phyloP scores from a whole-genome alignment of 2,888 invertebrate species.

The Eupithecia abbreviata region DNA sequence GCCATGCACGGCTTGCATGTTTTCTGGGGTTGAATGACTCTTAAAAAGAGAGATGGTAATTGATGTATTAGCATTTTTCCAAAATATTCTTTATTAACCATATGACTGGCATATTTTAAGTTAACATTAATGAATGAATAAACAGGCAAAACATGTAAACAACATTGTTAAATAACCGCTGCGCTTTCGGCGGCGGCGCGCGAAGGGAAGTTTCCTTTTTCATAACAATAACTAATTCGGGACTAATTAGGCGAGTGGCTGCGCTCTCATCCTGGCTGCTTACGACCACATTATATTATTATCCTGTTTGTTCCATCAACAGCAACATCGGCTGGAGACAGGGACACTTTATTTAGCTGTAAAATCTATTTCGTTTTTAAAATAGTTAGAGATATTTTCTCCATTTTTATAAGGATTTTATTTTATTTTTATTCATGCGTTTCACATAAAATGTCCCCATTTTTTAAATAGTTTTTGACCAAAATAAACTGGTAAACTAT shows the following conservation, averaged over 20 bases:
- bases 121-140: background rate
- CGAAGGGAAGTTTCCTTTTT: constrained; percentile 55
- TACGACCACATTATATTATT: constrained; percentile 1
- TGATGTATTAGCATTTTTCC: background rate
- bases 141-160: background rate
- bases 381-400: background rate
- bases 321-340: background rate
- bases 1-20: background rate
- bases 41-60: background rate
- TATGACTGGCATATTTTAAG: background rate
- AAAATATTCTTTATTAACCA: background rate
- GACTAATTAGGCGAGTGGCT: constrained; percentile 68
- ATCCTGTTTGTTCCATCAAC: background rate
- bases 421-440: background rate
- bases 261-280: constrained; percentile 47
- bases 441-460: no score
- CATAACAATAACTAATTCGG: constrained; percentile 74
- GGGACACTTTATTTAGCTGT: background rate
- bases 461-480: no score
- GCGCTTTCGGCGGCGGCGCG: background rate
- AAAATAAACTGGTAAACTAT: no score
- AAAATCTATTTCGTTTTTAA: background rate
- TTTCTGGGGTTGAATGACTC: background rate
- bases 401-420: background rate
- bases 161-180: background rate